Evolutionary conservation across 2,888 invertebrate genomes (phyloP), one percentile per base, ranked within the genome.

Genomic region (Fragum whitleyi): DNA sequence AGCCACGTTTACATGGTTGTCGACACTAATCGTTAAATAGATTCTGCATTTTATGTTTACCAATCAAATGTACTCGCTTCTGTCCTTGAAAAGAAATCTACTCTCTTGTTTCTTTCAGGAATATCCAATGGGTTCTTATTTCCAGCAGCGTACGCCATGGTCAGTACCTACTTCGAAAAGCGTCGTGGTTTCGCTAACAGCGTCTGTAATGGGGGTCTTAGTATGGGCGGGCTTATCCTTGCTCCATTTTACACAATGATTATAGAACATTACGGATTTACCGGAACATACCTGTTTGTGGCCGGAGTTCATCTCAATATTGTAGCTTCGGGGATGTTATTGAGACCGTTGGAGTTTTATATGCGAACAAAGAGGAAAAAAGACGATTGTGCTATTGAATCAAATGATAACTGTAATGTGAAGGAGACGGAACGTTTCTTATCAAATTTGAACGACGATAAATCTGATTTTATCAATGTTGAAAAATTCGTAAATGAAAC

Each of bases 161-260:
- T 79, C 11, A 79, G 55, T 42, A 21, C 21, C 7, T 83, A 83
- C 67, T 83, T 83, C 62, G 70, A 67, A 23, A 68, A 77, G n/a
- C 57, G 67, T 16, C 28, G 79, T 29, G 83, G 79, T 3, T 42
- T 83, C 16, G 76, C 83, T 9, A 83, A 79, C 77, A 83, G 67
- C 68, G 42, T 74, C 2, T 68, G 28, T n/a, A 53, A 71, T 29
- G 26, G 23, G 7, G 79, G 79, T 9, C 77, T 77, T 1, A 77
- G 83, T 28, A 21, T 79, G 3, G 79, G 83, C 11, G 79, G 74
- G 0, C 77, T 83, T 32, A 74, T 42, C n/a, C 28, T 83, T 6
- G 79, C 79, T n/a, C 83, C 79, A 0, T 16, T 83, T 3, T 70
- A 68, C 53, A 79, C 83, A n/a, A 42, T 42, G 42, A 59, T 79